Base-by-base conservation (phyloP, 2,888 invertebrate genomes). In the Keiferia lycopersicella region DNA sequence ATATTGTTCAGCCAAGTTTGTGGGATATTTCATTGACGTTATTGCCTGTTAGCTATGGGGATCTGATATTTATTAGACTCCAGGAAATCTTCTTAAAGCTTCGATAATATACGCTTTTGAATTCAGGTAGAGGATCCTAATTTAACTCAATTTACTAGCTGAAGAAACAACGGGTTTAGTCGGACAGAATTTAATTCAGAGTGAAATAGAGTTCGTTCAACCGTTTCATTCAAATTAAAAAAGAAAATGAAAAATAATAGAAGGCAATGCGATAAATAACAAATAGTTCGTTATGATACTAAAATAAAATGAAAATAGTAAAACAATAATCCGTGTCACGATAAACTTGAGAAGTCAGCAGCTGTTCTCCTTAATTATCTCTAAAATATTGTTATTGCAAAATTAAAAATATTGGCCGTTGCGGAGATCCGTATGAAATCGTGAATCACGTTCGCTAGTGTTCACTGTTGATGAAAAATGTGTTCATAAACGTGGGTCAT, bases 1-100 rank as follows among this genome's bases (percentile, higher is more conserved):
- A 86, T 87, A 86, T 84, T 83, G 78, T 81, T 81, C 74, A 71
- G 74, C 65, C 67, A 76, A 73, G 68, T 75, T 75, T 70, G 69
- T 73, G 77, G 77, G 78, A 76, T 81, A 80, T 78, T 82, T 75
- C 74, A 75, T 75, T 81, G 78, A 76, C 74, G 67, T 81, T 81
- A 81, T 80, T 76, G 79, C 76, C 70, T 75, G 77, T 82, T 76
- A 74, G 69, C 68, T 67, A 66, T 63, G 67, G 67, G 65, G 56
- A 68, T 51, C 11, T 45, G 22, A 57, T 50, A 65, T 63, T 63
- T 65, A 63, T 64, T 53, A 41, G 61, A 38, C 30, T 64, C 60
- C 39, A 53, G 30, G 51, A 45, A 56, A 53, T 53, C 50, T 61
- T 53, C 64, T 64, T 60, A 30, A 16, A 20, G 48, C 16, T 20